A percentile compares a stretch with the other conserved stretches of the same genome.
These are phyloP conservation scores for Melanchra persicariae DNA, from an alignment of 2,888 invertebrate genomes.

Conservation along the genomic window DNA sequence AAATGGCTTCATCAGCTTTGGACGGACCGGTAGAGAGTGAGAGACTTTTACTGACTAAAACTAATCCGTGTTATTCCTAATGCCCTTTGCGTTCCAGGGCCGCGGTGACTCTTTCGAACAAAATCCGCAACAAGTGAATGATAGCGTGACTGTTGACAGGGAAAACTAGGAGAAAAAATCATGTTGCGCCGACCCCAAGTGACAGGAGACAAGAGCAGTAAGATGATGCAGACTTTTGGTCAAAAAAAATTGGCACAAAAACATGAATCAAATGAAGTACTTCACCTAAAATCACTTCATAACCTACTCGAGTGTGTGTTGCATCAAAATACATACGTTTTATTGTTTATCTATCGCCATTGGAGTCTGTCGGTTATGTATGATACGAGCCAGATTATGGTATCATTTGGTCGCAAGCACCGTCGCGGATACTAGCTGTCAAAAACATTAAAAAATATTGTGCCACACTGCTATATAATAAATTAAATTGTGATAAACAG, in stretches of 20 bases:
- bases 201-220: not conserved
- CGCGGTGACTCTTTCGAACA: no score
- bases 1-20: no score
- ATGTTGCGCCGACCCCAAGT: not conserved
- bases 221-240: not conserved
- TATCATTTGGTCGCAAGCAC: conserved; percentile 47
- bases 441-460: not conserved
- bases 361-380: conserved; percentile 37
- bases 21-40: no score
- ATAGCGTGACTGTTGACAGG: not conserved
- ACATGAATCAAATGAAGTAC: conserved; percentile 1
- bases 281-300: conserved; percentile 13
- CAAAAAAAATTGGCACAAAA: not conserved
- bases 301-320: not conserved
- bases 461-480: not conserved
- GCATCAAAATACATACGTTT: conserved; percentile 12
- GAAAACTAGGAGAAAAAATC: not conserved
- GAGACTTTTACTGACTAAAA: no score
- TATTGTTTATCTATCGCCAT: conserved; percentile 40
- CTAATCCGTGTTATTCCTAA: no score
- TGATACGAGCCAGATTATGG: conserved; percentile 34
- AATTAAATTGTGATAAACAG: conserved; percentile 1
- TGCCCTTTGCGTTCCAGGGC: no score
- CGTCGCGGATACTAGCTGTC: conserved; percentile 18
- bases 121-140: no score